phyloP scores from a whole-genome alignment of 2,797 vertebrate genomes.

The Lutjanus argentimaculatus region DNA sequence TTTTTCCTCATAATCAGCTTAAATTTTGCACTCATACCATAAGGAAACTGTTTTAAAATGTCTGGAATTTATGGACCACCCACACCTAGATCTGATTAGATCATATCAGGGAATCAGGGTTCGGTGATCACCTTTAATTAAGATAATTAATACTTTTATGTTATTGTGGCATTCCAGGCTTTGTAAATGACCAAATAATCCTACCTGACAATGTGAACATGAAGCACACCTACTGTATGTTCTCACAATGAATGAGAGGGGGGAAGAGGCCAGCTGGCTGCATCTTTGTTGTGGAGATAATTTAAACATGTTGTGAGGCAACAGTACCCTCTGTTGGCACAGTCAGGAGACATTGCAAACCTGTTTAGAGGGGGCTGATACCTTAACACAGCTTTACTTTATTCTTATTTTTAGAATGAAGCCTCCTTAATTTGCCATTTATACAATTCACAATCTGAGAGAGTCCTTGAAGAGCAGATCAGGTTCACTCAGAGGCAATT shows the following conservation, averaged over 20 bases:
- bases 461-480: constrained; percentile 67
- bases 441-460: constrained; percentile 52
- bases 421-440: constrained; percentile 63
- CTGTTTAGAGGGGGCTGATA: constrained; percentile 26
- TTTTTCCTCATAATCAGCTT: too few species aligned
- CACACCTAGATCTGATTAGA: background rate
- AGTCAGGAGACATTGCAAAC: constrained; percentile 48
- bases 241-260: constrained; percentile 19
- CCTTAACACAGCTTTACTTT: constrained; percentile 26
- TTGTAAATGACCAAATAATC: constrained; percentile 12
- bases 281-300: constrained; percentile 64
- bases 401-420: constrained; percentile 60
- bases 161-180: background rate
- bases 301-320: constrained; percentile 78
- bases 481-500: constrained; percentile 70
- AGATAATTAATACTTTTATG: background rate
- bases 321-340: constrained; percentile 86
- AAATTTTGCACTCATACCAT: background rate
- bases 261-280: constrained; percentile 24
- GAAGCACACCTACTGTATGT: constrained; percentile 23
- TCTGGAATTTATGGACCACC: background rate
- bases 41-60: background rate
- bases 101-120: background rate
- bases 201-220: constrained; percentile 1
- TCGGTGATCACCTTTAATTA: constrained; percentile 25